phyloP scores from a whole-genome alignment of 2,797 vertebrate species.

The Selene dorsalis region DNA sequence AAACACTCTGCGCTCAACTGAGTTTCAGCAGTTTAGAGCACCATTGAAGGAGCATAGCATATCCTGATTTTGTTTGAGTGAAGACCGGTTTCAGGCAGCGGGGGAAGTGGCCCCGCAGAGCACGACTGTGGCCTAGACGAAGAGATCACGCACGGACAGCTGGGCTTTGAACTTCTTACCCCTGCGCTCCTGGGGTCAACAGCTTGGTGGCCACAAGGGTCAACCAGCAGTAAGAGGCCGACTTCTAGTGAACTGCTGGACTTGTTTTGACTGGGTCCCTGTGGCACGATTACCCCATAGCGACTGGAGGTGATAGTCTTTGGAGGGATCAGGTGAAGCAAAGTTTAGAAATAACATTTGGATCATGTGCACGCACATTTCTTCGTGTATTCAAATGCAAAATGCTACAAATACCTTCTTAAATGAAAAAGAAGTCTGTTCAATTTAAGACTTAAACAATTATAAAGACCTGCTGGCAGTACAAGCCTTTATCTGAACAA shows the following conservation, averaged over 20 bases:
- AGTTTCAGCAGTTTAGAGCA: slow-evolving; percentile 73
- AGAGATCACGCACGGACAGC: slow-evolving; percentile 79
- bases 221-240: slow-evolving; percentile 78
- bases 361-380: slow-evolving; percentile 44
- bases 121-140: slow-evolving; percentile 68
- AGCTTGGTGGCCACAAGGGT: slow-evolving; percentile 79
- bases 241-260: slow-evolving; percentile 74
- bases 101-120: slow-evolving; percentile 74
- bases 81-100: slow-evolving; percentile 64
- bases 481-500: slow-evolving; percentile 70
- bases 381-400: slow-evolving; percentile 4
- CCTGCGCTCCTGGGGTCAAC: slow-evolving; percentile 79
- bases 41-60: slow-evolving; percentile 73
- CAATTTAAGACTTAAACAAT: slow-evolving; percentile 67
- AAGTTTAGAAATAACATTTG: slow-evolving; percentile 73
- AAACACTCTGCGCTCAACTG: slow-evolving; percentile 79
- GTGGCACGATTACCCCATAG: slow-evolving; percentile 71
- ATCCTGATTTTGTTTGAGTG: slow-evolving; percentile 76
- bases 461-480: slow-evolving; percentile 64
- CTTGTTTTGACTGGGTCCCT: slow-evolving; percentile 82
- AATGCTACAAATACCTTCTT: slow-evolving; percentile 58
- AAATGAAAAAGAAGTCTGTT: slow-evolving; percentile 50
- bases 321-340: slow-evolving; percentile 73
- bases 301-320: slow-evolving; percentile 70
- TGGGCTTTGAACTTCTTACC: slow-evolving; percentile 85